phyloP scores from a whole-genome alignment of 2,888 invertebrate genomes.

The Alloscopus bannaensis region DNA sequence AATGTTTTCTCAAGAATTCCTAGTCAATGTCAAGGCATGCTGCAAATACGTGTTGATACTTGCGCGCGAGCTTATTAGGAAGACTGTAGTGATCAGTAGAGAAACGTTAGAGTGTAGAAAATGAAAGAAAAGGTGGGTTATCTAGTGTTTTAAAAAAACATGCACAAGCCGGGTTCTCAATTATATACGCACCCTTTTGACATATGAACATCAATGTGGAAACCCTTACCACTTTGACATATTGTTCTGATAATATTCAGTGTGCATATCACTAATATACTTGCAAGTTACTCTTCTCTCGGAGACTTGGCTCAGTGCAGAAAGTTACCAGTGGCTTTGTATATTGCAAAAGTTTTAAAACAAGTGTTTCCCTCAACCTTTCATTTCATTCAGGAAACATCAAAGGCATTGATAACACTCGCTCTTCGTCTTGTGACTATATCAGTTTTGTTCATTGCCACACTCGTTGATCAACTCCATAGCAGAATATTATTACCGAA shows the following conservation, averaged over 20 bases:
- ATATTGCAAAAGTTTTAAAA: constrained; percentile 29
- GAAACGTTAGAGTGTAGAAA: no score
- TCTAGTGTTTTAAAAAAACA: no score
- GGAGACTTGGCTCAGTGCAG: not conserved
- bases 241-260: not conserved
- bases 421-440: constrained; percentile 27
- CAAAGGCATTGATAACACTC: constrained; percentile 43
- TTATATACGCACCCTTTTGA: not conserved
- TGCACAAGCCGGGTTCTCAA: not conserved
- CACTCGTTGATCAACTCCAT: not conserved
- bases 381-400: constrained; percentile 55
- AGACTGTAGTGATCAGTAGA: no score
- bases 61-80: no score
- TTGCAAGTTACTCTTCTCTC: not conserved
- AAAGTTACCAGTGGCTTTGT: constrained; percentile 1
- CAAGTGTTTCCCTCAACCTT: constrained; percentile 47
- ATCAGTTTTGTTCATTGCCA: constrained; percentile 25
- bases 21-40: no score
- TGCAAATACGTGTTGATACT: no score
- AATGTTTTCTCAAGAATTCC: no score
- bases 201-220: no score
- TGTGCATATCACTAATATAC: not conserved
- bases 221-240: not conserved
- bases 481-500: not conserved
- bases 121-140: no score